Conservation (phyloP, 2,797 vertebrate species). For the Microhierax caerulescens region DNA sequence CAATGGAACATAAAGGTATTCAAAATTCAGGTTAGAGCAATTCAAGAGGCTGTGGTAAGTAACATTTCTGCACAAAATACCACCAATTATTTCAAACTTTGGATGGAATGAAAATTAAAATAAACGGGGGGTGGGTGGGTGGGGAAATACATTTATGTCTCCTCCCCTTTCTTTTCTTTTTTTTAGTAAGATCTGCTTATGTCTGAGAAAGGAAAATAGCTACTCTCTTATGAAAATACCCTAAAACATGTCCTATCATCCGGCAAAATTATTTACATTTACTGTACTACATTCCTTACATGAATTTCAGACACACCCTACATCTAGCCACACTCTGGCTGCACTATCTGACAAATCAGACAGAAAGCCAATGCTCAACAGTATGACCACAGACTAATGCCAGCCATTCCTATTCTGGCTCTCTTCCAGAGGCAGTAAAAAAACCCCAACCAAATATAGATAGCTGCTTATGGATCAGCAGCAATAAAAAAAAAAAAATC, state of each 20-base stretch:
- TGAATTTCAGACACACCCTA: neutral
- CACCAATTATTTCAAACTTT: neutral
- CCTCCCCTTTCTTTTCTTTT: neutral
- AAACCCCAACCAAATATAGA: neutral
- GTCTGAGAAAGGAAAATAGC: neutral
- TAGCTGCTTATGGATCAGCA: neutral
- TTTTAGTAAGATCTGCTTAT: neutral
- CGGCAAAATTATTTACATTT: neutral
- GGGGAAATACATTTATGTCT: neutral
- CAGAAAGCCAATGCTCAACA: neutral
- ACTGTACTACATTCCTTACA: neutral
- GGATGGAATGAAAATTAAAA: neutral
- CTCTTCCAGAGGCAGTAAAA: neutral
- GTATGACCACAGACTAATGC: no score
- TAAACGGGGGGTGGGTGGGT: neutral
- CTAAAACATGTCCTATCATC: neutral
- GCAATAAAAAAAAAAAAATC: neutral
- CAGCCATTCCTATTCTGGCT: neutral
- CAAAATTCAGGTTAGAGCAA: neutral
- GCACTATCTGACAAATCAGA: rapidly evolving
- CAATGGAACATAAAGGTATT: neutral
- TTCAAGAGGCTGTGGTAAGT: rapidly evolving
- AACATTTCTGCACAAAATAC: neutral
- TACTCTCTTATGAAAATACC: neutral
- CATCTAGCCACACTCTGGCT: neutral